These are phyloP conservation scores for Spodoptera litura DNA, from an alignment of 1,140 invertebrate genomes.

Conservation along the genomic window DNA sequence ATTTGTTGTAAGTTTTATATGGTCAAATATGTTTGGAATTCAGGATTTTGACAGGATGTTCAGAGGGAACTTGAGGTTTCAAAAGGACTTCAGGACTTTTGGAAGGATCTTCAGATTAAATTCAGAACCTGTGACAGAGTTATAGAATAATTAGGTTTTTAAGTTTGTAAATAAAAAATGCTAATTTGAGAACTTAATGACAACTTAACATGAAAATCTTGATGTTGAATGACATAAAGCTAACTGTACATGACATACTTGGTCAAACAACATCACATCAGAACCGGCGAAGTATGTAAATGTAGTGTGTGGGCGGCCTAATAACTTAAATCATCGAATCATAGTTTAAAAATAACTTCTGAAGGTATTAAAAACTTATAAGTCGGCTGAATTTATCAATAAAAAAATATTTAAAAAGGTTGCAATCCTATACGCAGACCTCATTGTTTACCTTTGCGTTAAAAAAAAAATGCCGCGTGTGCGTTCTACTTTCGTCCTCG, in stretches of 20 bases:
- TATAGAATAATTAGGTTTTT: not conserved
- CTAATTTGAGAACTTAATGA: not conserved
- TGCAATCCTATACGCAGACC: slow-evolving; percentile 19
- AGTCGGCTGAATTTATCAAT: not conserved
- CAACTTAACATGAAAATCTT: not conserved
- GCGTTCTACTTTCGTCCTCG: slow-evolving; percentile 16
- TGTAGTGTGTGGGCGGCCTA: slow-evolving; percentile 6
- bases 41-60: too few species aligned
- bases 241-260: slow-evolving; percentile 13
- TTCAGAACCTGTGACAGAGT: too few species aligned
- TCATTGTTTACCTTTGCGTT: slow-evolving; percentile 40
- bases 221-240: not conserved
- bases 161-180: not conserved
- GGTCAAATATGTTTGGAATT: too few species aligned
- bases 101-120: too few species aligned
- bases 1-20: too few species aligned
- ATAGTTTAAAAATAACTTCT: slow-evolving; percentile 12
- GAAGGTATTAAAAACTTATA: not conserved
- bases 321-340: slow-evolving; percentile 15
- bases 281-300: slow-evolving; percentile 13
- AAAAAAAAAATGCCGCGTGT: slow-evolving; percentile 43
- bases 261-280: not conserved
- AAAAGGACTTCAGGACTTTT: too few species aligned
- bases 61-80: too few species aligned
- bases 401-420: slow-evolving; percentile 23